Evolutionary conservation across 2,113 vertebrate genomes (phyloP).

Genomic region (Eulacestoma nigropectus): DNA sequence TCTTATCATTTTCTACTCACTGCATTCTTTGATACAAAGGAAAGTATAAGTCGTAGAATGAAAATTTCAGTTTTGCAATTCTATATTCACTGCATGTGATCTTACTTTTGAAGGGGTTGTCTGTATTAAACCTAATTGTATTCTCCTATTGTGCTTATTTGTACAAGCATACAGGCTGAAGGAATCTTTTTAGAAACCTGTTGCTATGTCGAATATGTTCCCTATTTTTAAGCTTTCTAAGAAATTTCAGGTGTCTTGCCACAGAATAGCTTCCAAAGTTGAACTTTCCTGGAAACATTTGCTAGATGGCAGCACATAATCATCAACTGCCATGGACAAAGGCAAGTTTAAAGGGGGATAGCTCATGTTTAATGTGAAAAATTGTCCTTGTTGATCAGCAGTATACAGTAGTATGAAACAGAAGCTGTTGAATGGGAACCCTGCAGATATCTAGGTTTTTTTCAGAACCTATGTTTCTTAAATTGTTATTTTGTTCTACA

Average conservation of each 20-base stretch:
- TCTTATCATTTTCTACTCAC: background rate
- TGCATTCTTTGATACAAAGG: rapidly evolving
- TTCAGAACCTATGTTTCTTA: background rate
- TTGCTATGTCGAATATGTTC: background rate
- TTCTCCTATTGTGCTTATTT: background rate
- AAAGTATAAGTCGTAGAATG: background rate
- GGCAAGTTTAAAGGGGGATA: background rate
- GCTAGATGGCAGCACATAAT: constrained; percentile 73
- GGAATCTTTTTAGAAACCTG: background rate
- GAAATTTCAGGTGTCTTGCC: background rate
- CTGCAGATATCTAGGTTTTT: background rate
- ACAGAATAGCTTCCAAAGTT: background rate
- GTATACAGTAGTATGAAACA: background rate
- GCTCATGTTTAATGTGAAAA: background rate
- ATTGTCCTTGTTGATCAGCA: background rate
- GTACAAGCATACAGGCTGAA: background rate
- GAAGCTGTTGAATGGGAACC: background rate
- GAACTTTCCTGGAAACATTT: background rate
- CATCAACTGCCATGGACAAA: background rate
- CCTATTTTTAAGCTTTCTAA: background rate
- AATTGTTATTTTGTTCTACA: background rate
- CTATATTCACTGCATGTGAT: background rate
- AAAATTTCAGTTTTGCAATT: background rate
- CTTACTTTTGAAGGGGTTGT: background rate
- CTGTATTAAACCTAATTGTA: background rate